These are phyloP conservation scores for Botia kubotai DNA, from an alignment of 2,797 vertebrate genomes.

Conservation along the genomic window DNA sequence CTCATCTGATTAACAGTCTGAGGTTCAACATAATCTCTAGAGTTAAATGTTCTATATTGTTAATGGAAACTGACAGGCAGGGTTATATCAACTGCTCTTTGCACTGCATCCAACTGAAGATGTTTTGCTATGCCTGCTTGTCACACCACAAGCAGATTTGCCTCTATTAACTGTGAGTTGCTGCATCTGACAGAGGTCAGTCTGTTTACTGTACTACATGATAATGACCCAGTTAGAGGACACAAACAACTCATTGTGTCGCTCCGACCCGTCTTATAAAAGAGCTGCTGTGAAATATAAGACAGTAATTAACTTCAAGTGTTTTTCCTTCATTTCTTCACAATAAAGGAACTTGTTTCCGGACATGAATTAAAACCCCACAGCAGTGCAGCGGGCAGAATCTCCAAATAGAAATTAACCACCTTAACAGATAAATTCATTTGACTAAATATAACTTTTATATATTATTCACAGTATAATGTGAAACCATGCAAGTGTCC, in stretches of 20 bases:
- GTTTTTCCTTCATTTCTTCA: slow-evolving; percentile 40
- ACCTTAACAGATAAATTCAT: too few species aligned
- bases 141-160: slow-evolving; percentile 65
- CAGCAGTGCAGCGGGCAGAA: too few species aligned
- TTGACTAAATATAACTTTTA: not conserved
- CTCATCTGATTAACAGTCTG: slow-evolving; percentile 9
- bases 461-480: not conserved
- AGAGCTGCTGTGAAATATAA: slow-evolving; percentile 54
- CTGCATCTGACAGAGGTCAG: slow-evolving; percentile 67
- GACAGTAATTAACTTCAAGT: slow-evolving; percentile 54
- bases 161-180: slow-evolving; percentile 62
- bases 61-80: slow-evolving; percentile 71
- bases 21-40: slow-evolving; percentile 36
- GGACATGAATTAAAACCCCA: too few species aligned
- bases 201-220: slow-evolving; percentile 70
- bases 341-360: slow-evolving; percentile 35
- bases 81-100: slow-evolving; percentile 74
- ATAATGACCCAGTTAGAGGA: slow-evolving; percentile 59
- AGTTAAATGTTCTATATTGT: slow-evolving; percentile 62
- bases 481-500: not conserved
- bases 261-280: slow-evolving; percentile 55
- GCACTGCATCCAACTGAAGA: slow-evolving; percentile 70
- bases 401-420: not conserved
- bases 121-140: slow-evolving; percentile 64
- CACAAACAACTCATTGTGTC: slow-evolving; percentile 65